phyloP scores from a whole-genome alignment of 2,797 vertebrate species.

The Myioborus melanocephalus region DNA sequence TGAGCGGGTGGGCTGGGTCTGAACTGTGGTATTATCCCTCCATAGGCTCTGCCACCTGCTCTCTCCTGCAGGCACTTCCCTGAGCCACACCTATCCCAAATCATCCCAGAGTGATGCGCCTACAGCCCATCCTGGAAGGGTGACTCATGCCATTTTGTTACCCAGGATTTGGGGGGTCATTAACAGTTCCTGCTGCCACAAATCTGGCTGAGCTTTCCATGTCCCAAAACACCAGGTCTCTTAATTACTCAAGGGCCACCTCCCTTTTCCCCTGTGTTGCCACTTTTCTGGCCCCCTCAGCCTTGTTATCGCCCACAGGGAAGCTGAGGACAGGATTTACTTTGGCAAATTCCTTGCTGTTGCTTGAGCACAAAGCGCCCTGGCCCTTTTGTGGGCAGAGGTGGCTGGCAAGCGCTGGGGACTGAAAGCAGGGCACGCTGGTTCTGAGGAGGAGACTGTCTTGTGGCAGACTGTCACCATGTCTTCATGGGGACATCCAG shows the following conservation, averaged over 20 bases:
- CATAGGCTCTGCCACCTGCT: not conserved
- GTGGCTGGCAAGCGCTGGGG: not conserved
- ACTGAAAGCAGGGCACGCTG: accelerated
- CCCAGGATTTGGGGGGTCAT: not conserved
- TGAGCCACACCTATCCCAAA: not conserved
- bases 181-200: not conserved
- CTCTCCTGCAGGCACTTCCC: not conserved
- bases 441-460: not conserved
- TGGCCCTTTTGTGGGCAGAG: not conserved
- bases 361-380: not conserved
- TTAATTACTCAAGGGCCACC: not conserved
- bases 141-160: not conserved
- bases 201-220: not conserved
- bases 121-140: accelerated
- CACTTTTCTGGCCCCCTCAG: not conserved
- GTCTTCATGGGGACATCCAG: not conserved
- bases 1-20: accelerated
- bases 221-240: not conserved
- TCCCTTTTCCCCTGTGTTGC: not conserved
- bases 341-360: not conserved
- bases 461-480: not conserved
- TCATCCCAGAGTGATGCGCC: accelerated
- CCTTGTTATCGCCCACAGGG: not conserved
- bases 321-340: not conserved
- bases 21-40: accelerated